Base-by-base conservation (phyloP, 2,113 vertebrate species). In the Psittacula cyanocephala region DNA sequence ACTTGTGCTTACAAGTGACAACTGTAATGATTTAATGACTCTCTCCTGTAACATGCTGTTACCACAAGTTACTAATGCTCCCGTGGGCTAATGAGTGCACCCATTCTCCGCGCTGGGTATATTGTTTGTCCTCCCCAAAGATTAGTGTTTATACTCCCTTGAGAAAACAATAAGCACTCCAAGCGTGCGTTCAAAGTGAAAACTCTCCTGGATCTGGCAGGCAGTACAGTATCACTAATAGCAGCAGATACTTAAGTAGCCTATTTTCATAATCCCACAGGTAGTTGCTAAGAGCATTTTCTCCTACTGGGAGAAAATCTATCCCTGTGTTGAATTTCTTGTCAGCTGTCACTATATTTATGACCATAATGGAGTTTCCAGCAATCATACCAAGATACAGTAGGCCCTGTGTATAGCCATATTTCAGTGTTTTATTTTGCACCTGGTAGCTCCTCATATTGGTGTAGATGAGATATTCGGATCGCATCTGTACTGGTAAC, bases 191-290 rank as follows among this genome's bases (percentile, higher is more conserved):
- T 91, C 27, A 44, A 77, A 95, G 86, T 64, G 60, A 91, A 82
- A 92, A 75, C 41, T 82, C 49, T 50, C 1, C 0, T 24, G 63
- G 75, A 33, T 82, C 75, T 93, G 92, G 31, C 86, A 90, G 95
- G 63, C 60, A 41, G 31, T 80, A 84, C 60, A 85, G 3, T 96
- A 86, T 95, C 88, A 50, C 95, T 95, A 97, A 96, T 70, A 94
- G 95, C 92, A 91, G 91, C 78, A 93, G 82, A 84, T 93, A 91
- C 85, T 96, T 95, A 96, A 89, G 76, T 88, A 93, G 57, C 81
- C 81, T 90, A 76, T 96, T 89, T 97, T 95, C 92, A 80, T 97
- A 96, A 95, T 97, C 94, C 96, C 95, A 65, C 87, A 93, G 93
- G 94, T 95, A 91, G 79, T 33, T 90, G 81, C 90, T 96, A 95